These are phyloP conservation scores for Eulithis testata DNA, from an alignment of 2,888 invertebrate genomes.

Conservation along the genomic window DNA sequence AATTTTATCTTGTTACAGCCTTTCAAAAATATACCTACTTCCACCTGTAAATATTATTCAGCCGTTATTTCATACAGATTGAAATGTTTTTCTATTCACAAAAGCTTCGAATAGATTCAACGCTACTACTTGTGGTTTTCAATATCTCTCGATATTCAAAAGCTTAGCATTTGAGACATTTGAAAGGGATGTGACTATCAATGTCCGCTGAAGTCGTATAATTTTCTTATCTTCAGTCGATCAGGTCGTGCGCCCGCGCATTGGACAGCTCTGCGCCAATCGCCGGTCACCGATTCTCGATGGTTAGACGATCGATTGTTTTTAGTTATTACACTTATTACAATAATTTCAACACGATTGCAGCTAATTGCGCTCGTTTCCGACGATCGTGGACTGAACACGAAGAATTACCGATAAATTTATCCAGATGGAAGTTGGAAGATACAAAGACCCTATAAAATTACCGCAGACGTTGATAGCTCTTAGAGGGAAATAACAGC, in stretches of 20 bases:
- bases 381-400: conserved; percentile 70
- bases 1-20: conserved; percentile 47
- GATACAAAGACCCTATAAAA: conserved; percentile 43
- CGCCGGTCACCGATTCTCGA: conserved; percentile 64
- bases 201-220: conserved; percentile 67
- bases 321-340: conserved; percentile 84
- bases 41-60: conserved; percentile 5
- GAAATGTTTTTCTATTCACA: not conserved
- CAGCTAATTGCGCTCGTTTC: conserved; percentile 80
- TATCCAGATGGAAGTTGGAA: conserved; percentile 51
- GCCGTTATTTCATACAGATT: conserved; percentile 8
- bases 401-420: conserved; percentile 67
- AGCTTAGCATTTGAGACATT: conserved; percentile 68
- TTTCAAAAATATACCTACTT: conserved; percentile 13
- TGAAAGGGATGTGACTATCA: conserved; percentile 63
- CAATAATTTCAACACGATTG: conserved; percentile 82
- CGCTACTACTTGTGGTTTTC: not conserved
- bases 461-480: conserved; percentile 20
- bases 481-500: conserved; percentile 26
- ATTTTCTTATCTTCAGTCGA: conserved; percentile 79
- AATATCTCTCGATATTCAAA: conserved; percentile 31
- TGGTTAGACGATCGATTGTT: conserved; percentile 79
- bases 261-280: conserved; percentile 78
- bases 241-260: conserved; percentile 76
- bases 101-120: not conserved